These are phyloP conservation scores for Maccullochella peelii DNA, from an alignment of 2,113 vertebrate species.

Conservation along the genomic window DNA sequence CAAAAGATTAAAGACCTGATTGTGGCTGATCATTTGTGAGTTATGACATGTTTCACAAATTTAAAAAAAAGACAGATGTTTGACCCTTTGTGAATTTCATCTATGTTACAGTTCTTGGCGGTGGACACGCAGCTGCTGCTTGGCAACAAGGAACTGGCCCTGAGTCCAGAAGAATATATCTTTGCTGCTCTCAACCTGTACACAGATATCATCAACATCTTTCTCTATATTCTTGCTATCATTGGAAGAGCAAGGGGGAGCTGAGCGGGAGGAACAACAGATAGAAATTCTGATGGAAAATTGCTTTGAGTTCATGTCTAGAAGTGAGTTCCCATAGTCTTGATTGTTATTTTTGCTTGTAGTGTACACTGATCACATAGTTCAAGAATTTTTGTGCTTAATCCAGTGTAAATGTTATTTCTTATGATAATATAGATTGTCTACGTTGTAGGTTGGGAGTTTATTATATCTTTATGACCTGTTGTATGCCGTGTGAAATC, in stretches of 20 bases:
- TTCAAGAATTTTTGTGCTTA: conserved; percentile 22
- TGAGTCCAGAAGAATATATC: conserved; percentile 82
- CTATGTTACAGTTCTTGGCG: conserved; percentile 87
- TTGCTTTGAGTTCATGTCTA: not conserved
- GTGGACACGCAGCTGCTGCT: conserved; percentile 93
- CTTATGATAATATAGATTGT: conserved; percentile 20
- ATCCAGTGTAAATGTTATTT: conserved; percentile 32
- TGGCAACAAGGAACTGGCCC: conserved; percentile 90
- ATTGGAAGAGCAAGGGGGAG: conserved; percentile 63
- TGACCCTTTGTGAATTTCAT: conserved; percentile 2
- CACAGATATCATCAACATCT: conserved; percentile 81
- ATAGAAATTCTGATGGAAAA: not conserved
- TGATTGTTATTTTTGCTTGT: conserved; percentile 34
- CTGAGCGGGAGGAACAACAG: conserved; percentile 29
- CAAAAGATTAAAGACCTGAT: not conserved
- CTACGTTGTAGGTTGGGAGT: conserved; percentile 21
- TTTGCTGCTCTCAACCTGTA: conserved; percentile 81
- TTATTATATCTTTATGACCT: conserved; percentile 22
- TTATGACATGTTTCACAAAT: not conserved
- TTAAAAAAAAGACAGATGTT: not conserved
- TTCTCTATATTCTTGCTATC: conserved; percentile 78
- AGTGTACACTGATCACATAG: conserved; percentile 24
- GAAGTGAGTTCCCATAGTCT: conserved; percentile 27
- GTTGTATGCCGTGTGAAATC: not conserved
- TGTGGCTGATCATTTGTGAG: not conserved